Conservation (phyloP, 1,140 invertebrate species). For the Babylonia areolata region DNA sequence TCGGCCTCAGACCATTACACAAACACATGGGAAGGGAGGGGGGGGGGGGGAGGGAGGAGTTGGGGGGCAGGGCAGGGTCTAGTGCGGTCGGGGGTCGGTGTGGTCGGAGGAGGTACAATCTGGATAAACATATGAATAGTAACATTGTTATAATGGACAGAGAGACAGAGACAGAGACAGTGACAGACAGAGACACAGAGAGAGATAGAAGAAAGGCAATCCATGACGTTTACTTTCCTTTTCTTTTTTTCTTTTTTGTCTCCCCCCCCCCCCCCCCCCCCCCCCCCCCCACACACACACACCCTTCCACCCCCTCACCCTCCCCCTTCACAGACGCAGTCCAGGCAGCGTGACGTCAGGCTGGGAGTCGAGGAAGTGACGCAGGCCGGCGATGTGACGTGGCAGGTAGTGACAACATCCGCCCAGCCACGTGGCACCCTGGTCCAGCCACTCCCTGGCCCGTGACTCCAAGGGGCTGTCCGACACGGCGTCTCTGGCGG, state of each 20-base stretch:
- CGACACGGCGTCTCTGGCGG: too few species aligned
- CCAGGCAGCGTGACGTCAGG: background rate
- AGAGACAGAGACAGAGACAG: too few species aligned
- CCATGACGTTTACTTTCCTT: background rate
- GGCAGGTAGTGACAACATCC: conserved; percentile 86
- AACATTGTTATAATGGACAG: too few species aligned
- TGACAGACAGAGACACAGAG: too few species aligned
- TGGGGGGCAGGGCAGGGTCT: too few species aligned
- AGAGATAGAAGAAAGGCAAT: background rate
- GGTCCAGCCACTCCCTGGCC: conserved; percentile 82
- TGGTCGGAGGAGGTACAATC: too few species aligned
- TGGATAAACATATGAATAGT: too few species aligned
- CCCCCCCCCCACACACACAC: background rate
- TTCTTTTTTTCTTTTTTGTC: background rate
- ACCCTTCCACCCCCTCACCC: background rate
- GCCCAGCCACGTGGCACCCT: conserved; percentile 85
- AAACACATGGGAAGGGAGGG: too few species aligned
- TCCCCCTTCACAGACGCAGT: background rate
- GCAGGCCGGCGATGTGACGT: conserved; percentile 78
- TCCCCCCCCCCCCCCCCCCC: background rate
- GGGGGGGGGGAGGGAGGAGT: too few species aligned
- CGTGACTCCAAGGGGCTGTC: conserved; percentile 80
- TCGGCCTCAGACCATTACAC: too few species aligned
- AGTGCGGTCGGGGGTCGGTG: too few species aligned
- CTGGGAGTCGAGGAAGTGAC: conserved; percentile 24